Conservation (phyloP, 2,113 vertebrate genomes). For the Cebus imitator region DNA sequence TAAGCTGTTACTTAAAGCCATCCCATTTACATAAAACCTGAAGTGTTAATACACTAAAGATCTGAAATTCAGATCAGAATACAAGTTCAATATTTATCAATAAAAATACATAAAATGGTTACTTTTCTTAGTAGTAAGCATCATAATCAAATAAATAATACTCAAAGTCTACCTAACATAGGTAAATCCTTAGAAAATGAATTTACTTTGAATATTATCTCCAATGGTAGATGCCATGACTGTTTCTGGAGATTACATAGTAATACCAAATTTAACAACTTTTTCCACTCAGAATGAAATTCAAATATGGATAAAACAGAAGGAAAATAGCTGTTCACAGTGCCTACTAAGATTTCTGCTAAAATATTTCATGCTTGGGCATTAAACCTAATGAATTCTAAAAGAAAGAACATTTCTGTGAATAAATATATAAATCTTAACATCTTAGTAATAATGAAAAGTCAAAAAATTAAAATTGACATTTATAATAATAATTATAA, state of each 20-base stretch:
- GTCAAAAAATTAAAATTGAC: constrained; percentile 26
- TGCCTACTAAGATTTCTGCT: background rate
- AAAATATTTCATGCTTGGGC: background rate
- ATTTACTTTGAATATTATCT: background rate
- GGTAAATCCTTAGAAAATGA: background rate
- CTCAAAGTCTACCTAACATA: background rate
- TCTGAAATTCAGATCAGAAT: constrained; percentile 26
- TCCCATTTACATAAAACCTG: background rate
- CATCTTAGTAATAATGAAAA: constrained; percentile 14
- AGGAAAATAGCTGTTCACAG: background rate
- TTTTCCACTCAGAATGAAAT: constrained; percentile 37
- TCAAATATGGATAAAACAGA: constrained; percentile 15
- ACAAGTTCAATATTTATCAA: background rate
- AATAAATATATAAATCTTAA: background rate
- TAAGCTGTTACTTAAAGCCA: background rate
- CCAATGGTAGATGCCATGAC: background rate
- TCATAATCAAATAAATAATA: background rate
- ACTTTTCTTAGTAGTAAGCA: background rate
- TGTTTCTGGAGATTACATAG: background rate
- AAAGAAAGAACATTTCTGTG: constrained; percentile 22
- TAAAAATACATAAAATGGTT: background rate
- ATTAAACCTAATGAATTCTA: constrained; percentile 3
- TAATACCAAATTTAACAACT: background rate
- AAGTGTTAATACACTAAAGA: background rate
- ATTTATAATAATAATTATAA: background rate